Conservation (phyloP, 2,113 vertebrate genomes). For the Castor canadensis region DNA sequence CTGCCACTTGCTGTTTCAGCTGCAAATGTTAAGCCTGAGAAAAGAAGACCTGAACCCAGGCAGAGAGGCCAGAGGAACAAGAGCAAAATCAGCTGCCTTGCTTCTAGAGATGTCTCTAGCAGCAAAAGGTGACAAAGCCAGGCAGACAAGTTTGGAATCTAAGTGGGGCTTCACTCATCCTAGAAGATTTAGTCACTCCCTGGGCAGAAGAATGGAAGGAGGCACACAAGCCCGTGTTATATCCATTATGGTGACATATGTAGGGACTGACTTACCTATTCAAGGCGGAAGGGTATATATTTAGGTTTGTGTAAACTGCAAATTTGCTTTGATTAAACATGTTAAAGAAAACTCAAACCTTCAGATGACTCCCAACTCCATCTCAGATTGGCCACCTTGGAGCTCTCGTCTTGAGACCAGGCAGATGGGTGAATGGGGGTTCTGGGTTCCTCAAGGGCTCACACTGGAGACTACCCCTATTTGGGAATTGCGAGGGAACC, state of each 20-base stretch:
- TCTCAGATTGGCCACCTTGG: background rate
- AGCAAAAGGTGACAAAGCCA: background rate
- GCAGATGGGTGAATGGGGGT: background rate
- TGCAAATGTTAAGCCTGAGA: background rate
- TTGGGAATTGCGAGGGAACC: background rate
- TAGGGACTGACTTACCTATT: background rate
- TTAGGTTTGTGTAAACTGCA: background rate
- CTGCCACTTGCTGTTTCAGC: background rate
- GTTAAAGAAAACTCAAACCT: background rate
- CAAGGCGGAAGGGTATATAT: background rate
- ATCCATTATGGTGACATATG: rapidly evolving
- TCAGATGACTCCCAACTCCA: background rate
- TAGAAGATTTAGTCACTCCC: background rate
- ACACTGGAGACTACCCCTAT: background rate
- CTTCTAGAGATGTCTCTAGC: background rate
- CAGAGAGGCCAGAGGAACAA: background rate
- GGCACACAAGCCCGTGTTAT: background rate
- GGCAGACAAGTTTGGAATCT: background rate
- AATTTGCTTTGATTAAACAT: background rate
- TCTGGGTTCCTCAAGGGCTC: background rate
- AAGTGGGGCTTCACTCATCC: background rate
- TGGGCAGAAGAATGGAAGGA: background rate
- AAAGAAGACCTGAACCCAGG: background rate
- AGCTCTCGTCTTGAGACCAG: background rate
- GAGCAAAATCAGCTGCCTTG: background rate